Percentiles rank a stretch among this genome's conserved stretches.
Conservation (phyloP, 1,140 invertebrate species). For the Teleogryllus occipitalis region DNA sequence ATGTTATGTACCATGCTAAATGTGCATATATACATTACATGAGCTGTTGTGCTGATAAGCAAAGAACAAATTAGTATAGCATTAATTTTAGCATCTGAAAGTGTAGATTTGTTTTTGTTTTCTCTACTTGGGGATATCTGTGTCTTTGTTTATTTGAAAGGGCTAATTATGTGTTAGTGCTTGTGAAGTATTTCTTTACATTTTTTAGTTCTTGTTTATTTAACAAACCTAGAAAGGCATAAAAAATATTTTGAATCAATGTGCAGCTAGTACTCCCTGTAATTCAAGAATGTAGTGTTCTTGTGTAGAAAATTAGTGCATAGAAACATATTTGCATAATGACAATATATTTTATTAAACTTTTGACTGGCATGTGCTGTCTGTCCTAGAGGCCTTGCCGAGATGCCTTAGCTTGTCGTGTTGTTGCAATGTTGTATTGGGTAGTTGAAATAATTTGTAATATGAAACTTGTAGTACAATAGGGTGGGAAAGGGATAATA, state of each 20-base stretch:
- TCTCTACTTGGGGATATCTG: neutral
- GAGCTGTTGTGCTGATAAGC: neutral
- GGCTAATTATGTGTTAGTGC: neutral
- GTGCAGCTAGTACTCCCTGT: neutral
- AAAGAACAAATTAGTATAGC: neutral
- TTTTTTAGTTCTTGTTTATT: neutral
- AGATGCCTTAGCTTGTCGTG: constrained; percentile 3
- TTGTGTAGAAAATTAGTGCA: neutral
- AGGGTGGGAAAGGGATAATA: neutral
- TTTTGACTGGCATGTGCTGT: neutral
- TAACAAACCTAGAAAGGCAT: neutral
- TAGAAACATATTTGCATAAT: neutral
- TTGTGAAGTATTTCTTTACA: neutral
- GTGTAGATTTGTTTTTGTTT: neutral
- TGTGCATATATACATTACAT: neutral
- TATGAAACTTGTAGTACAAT: neutral
- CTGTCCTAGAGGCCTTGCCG: neutral
- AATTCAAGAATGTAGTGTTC: neutral
- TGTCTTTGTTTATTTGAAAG: neutral
- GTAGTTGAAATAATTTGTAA: neutral
- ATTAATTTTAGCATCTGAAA: neutral
- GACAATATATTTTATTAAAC: neutral
- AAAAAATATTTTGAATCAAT: neutral
- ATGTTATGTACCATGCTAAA: neutral
- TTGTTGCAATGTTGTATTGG: neutral